Conservation (phyloP, 2,888 invertebrate genomes). For the Luperina testacea region DNA sequence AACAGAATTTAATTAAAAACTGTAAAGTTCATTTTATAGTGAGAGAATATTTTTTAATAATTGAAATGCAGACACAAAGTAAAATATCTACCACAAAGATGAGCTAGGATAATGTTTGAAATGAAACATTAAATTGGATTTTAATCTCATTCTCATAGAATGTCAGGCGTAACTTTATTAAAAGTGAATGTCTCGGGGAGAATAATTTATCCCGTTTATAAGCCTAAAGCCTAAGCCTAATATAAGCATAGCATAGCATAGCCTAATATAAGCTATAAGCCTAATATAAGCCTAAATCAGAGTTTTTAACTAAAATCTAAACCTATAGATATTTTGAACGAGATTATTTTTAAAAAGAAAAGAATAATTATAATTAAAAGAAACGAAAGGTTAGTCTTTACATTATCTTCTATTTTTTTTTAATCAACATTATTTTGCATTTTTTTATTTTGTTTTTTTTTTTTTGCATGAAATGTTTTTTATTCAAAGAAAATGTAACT, state of each 20-base stretch:
- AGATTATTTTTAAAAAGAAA: background rate
- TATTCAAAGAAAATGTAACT: too few relatives aligned
- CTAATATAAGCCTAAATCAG: conserved; percentile 32
- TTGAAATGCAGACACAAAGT: conserved; percentile 41
- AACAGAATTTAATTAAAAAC: conserved; percentile 34
- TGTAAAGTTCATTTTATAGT: conserved; percentile 17
- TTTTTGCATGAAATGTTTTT: too few relatives aligned
- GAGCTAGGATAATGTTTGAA: conserved; percentile 50
- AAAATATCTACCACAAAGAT: conserved; percentile 34
- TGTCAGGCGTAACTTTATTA: conserved; percentile 58
- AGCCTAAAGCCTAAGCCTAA: too few relatives aligned
- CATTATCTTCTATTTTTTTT: background rate
- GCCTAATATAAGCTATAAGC: too few relatives aligned
- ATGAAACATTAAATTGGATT: conserved; percentile 64
- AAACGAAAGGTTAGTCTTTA: background rate
- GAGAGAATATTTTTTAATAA: conserved; percentile 43
- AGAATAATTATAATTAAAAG: background rate
- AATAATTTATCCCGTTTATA: conserved; percentile 29
- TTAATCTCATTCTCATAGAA: conserved; percentile 60
- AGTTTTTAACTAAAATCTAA: background rate
- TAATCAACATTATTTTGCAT: too few relatives aligned
- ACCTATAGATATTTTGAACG: background rate
- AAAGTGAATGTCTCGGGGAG: conserved; percentile 42
- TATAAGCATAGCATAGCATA: too few relatives aligned
- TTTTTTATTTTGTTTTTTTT: too few relatives aligned